These are phyloP conservation scores for Macrocentrus cingulum DNA, from an alignment of 1,140 invertebrate genomes.

Conservation along the genomic window DNA sequence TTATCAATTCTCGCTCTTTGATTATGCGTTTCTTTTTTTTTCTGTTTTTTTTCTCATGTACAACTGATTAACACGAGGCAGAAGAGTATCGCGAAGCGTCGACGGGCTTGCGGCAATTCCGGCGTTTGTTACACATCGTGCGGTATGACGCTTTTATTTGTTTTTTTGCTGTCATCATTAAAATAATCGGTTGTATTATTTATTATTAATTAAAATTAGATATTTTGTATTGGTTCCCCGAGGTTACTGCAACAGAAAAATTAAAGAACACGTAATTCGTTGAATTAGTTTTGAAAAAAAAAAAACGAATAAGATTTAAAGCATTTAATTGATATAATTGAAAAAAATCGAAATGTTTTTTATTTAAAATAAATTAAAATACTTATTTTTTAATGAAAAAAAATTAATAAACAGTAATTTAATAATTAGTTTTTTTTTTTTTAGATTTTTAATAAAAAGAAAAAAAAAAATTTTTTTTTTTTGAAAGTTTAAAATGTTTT, in stretches of 20 bases:
- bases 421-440: too few species aligned
- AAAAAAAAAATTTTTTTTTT: too few species aligned
- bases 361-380: too few species aligned
- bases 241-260: conserved; percentile 57
- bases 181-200: conserved; percentile 59
- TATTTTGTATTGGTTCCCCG: conserved; percentile 55
- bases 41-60: background rate
- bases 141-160: conserved; percentile 20
- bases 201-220: conserved; percentile 57
- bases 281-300: conserved; percentile 5
- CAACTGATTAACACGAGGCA: conserved; percentile 28
- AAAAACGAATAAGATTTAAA: background rate
- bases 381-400: too few species aligned
- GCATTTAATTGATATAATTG: background rate
- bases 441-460: too few species aligned
- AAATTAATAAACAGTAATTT: too few species aligned
- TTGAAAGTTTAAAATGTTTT: too few species aligned
- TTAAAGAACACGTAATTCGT: conserved; percentile 8
- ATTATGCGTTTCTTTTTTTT: too few species aligned
- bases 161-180: conserved; percentile 41
- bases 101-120: conserved; percentile 48
- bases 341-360: too few species aligned
- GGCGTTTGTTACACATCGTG: conserved; percentile 15
- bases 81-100: conserved; percentile 32
- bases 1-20: background rate